Percentiles rank a stretch among this genome's conserved stretches.
Evolutionary conservation across 2,113 vertebrate species (phyloP).

Genomic region (Caranx melampygus): DNA sequence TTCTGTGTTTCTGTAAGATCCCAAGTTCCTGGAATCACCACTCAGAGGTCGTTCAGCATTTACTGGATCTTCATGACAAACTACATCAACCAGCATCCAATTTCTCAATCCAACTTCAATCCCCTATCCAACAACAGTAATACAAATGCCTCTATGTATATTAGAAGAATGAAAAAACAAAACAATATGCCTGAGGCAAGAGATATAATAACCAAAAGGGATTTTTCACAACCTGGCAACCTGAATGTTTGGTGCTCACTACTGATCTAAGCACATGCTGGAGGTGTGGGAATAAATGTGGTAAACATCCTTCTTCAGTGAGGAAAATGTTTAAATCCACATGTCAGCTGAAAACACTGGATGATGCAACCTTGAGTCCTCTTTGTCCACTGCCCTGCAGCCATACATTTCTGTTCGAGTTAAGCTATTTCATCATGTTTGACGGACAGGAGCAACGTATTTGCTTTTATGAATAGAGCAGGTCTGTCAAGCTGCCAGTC

Average conservation of each 20-base stretch:
- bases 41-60: neutral
- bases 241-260: neutral
- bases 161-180: neutral
- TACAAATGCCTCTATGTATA: too few relatives aligned
- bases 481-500: slow-evolving; percentile 68
- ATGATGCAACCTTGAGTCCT: slow-evolving; percentile 44
- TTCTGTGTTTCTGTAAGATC: neutral
- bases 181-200: neutral
- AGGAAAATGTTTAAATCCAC: slow-evolving; percentile 8
- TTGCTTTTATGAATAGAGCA: slow-evolving; percentile 58
- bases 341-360: slow-evolving; percentile 23
- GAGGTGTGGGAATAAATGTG: slow-evolving; percentile 2
- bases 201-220: neutral
- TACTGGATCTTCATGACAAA: neutral
- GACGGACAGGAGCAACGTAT: slow-evolving; percentile 58
- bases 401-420: slow-evolving; percentile 38
- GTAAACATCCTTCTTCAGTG: neutral
- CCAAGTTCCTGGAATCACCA: neutral
- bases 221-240: neutral
- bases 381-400: slow-evolving; percentile 42
- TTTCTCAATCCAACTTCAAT: too few relatives aligned
- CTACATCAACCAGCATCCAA: neutral
- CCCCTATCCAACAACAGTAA: neutral
- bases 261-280: neutral
- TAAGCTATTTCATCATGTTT: slow-evolving; percentile 65